These are phyloP conservation scores for Psilopsiagon aymara DNA, from an alignment of 2,113 vertebrate species.

Conservation along the genomic window DNA sequence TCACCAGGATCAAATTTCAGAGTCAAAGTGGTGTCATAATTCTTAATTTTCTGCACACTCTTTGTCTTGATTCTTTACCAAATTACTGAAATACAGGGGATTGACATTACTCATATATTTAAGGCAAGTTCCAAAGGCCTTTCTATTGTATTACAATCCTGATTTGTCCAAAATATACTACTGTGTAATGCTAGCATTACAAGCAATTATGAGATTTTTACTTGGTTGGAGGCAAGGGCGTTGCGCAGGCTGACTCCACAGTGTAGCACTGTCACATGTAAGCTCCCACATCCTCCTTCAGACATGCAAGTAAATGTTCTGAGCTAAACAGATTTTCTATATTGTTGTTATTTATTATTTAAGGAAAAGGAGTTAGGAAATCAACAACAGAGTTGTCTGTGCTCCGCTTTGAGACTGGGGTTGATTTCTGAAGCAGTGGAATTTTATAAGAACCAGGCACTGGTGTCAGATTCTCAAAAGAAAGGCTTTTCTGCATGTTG, in stretches of 20 bases:
- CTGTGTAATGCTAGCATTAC: neutral
- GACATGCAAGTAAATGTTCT: neutral
- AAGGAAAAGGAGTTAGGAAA: neutral
- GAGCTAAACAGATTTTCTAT: neutral
- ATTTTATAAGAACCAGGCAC: constrained; percentile 14
- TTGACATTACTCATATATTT: neutral
- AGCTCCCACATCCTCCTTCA: neutral
- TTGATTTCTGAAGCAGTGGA: constrained; percentile 14
- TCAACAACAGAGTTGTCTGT: neutral
- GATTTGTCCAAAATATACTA: neutral
- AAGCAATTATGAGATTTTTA: constrained; percentile 10
- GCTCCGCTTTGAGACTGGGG: neutral
- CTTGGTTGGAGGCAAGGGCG: constrained; percentile 4
- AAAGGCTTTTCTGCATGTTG: constrained; percentile 26
- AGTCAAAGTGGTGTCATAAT: neutral
- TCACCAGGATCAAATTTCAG: neutral
- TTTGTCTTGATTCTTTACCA: neutral
- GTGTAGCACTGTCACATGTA: neutral
- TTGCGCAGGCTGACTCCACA: neutral
- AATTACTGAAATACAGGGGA: neutral
- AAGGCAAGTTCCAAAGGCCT: neutral
- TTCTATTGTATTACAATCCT: neutral
- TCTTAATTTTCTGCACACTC: neutral
- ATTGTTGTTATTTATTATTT: neutral
- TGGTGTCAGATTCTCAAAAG: constrained; percentile 34